A percentile compares a stretch with the other conserved stretches of the same genome.
Conservation (phyloP, 2,888 invertebrate species). For the Emmelina monodactyla region DNA sequence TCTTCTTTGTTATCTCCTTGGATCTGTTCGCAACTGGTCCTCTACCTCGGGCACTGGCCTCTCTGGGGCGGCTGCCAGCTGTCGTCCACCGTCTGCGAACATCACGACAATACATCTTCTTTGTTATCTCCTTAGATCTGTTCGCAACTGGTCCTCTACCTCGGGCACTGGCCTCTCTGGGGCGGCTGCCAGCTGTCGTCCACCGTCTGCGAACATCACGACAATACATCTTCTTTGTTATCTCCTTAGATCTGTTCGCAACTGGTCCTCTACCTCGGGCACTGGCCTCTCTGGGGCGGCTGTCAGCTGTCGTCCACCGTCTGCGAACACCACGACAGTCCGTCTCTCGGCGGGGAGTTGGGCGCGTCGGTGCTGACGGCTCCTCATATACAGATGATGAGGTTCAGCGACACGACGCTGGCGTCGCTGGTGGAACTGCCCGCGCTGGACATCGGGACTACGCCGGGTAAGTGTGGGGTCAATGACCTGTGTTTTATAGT, state of each 20-base stretch:
- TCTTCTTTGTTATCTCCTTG: too few species aligned
- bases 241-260: slow-evolving; percentile 76
- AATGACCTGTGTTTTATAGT: background rate
- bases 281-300: slow-evolving; percentile 94
- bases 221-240: slow-evolving; percentile 73
- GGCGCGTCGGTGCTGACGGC: slow-evolving; percentile 83
- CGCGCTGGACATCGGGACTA: slow-evolving; percentile 72
- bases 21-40: slow-evolving; percentile 87
- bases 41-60: slow-evolving; percentile 95
- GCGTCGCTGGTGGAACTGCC: slow-evolving; percentile 91
- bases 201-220: slow-evolving; percentile 91
- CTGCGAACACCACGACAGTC: slow-evolving; percentile 88
- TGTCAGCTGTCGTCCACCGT: slow-evolving; percentile 89
- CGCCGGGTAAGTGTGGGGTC: slow-evolving; percentile 26
- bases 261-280: slow-evolving; percentile 90
- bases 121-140: too few species aligned
- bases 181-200: slow-evolving; percentile 90
- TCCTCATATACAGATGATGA: slow-evolving; percentile 85
- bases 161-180: slow-evolving; percentile 95
- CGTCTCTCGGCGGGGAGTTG: slow-evolving; percentile 75
- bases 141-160: slow-evolving; percentile 88
- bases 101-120: slow-evolving; percentile 82
- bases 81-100: slow-evolving; percentile 89
- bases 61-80: slow-evolving; percentile 89
- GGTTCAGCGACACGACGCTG: slow-evolving; percentile 82